Evolutionary conservation across 2,113 vertebrate genomes (phyloP), one percentile per base, ranked within the genome.

Genomic region (Erythrolamprus reginae): DNA sequence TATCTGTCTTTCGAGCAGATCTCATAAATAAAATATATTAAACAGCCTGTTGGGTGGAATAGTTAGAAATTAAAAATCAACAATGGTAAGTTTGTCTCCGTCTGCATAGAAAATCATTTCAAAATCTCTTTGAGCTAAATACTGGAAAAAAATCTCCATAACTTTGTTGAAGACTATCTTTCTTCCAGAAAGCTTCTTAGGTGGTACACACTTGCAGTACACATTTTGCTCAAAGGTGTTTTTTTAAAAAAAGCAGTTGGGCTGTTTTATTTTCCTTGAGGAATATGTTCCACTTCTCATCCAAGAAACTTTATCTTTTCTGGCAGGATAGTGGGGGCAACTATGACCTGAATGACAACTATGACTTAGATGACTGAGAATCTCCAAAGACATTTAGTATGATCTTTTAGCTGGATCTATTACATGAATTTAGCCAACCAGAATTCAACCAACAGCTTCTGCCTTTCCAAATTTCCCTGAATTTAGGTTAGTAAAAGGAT

Each of bases 401-500:
- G 51, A 52, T 86, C 82, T 21, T 82, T 51, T 88, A 89, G 92
- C 3, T 55, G 33, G 1, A 26, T 92, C 82, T 58, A 85, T 94
- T 94, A 92, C 24, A 58, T 95, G 91, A 2, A 92, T 3, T 92
- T 52, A 93, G 47, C 8, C 53, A 89, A n/a, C 61, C 70, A 92
- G 90, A 13, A 90, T n/a, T n/a, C n/a, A n/a, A 89, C 92, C 86
- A 94, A 89, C 90, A 91, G 89, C 90, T 94, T 65, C 92, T 82
- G 70, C 89, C 94, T 90, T 94, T 94, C 53, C 93, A 52, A 87
- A 93, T 93, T 56, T 93, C 33, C 88, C 90, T 58, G 53, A 82
- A 88, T 93, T 94, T 55, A 92, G 87, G 84, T 93, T 94, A 84
- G 82, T 92, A 84, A 90, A 93, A 94, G 93, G 88, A 82, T 92